Base-by-base conservation (phyloP, 2,797 vertebrate genomes). In the Danionella dracula region DNA sequence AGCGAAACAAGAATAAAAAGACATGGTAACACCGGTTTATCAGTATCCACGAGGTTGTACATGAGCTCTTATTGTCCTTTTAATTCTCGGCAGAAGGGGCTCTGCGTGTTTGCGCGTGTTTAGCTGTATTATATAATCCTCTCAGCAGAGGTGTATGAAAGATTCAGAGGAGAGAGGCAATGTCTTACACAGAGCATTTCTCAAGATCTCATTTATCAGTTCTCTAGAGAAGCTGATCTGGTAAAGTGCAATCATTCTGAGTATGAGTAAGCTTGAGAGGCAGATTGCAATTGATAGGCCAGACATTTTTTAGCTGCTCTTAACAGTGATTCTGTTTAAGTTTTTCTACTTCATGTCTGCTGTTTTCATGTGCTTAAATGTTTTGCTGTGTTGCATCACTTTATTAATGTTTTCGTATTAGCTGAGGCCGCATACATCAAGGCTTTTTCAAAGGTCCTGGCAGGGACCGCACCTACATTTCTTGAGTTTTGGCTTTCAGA, bases 401-500 rank as follows among this genome's bases (percentile, higher is more conserved):
- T 48, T 23, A 19, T 66, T 10, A 8, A 5, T 10, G 13, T 23
- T 64, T 4, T 21, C n/a, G n/a, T n/a, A n/a, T n/a, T n/a, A 4
- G 29, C 9, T 31, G 1, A 31, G 9, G 29, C 9, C 29, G 1
- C 1, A 31, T 5, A 5, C 1, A 31, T 31, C 9, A 1, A 9
- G 5, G 5, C 29, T 9, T 57, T 48, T 60, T 63, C 31, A 37
- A 49, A 58, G 20, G 53, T 53, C 41, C 34, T 65, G 66, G 66
- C 66, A 19, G 27, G 48, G 23, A 54, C 71, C 41, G 54, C 71
- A 48, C 66, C 66, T 59, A 54, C 66, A 69, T 66, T 49, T 41
- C 8, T 40, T 19, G 48, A 34, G 35, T 69, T 73, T 73, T 64
- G 65, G 60, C 41, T 57, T 34, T 55, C 27, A 20, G 37, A 46